phyloP scores from a whole-genome alignment of 2,113 vertebrate species.

The Andinoacara biseriatus region DNA sequence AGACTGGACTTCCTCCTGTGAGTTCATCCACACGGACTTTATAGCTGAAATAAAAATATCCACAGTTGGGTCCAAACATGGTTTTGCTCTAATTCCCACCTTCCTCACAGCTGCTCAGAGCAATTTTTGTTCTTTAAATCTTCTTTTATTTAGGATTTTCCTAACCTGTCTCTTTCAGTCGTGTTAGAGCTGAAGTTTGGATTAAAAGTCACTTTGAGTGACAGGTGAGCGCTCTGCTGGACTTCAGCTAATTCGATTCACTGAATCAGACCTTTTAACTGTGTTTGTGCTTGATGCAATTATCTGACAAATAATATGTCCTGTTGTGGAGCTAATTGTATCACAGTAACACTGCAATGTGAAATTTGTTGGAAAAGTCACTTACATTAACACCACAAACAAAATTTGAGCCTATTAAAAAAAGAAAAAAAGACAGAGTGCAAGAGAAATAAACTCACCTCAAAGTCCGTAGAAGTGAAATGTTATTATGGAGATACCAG shows the following conservation, averaged over 20 bases:
- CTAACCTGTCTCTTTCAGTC: not conserved
- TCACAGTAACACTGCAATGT: not conserved
- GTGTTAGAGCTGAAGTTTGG: not conserved
- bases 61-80: no score
- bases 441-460: not conserved
- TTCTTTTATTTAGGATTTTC: not conserved
- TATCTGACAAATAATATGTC: not conserved
- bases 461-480: not conserved
- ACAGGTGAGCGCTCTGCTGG: not conserved
- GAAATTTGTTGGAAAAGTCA: not conserved
- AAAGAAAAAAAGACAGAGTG: not conserved
- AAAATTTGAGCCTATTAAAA: not conserved
- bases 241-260: not conserved
- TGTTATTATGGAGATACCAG: not conserved
- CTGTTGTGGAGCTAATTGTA: not conserved
- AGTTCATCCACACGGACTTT: not conserved
- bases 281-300: not conserved
- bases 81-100: not conserved
- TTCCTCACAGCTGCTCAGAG: not conserved
- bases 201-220: not conserved
- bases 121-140: not conserved
- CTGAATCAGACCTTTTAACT: not conserved
- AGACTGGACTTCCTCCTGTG: not conserved
- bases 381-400: not conserved
- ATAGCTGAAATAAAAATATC: not conserved